A percentile compares a stretch with the other conserved stretches of the same genome.
phyloP scores from a whole-genome alignment of 2,113 vertebrate species.

The Accipiter cooperii region DNA sequence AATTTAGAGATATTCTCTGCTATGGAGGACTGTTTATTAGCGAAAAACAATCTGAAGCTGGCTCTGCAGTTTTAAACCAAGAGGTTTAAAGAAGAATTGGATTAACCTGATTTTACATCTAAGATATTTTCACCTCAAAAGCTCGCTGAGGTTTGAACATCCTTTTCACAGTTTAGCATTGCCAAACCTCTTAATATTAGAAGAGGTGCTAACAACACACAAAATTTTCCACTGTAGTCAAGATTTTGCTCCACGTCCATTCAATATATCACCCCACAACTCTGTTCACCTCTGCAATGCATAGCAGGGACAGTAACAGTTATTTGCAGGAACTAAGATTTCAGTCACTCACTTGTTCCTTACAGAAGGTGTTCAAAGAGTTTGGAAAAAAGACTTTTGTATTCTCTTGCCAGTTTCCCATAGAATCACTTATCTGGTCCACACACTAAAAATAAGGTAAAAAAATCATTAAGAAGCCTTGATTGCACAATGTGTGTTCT shows the following conservation, averaged over 20 bases:
- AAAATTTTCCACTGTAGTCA: background rate
- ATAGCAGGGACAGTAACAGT: background rate
- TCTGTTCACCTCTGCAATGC: background rate
- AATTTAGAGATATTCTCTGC: background rate
- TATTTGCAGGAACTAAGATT: background rate
- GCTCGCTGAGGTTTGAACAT: background rate
- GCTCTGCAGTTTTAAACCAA: background rate
- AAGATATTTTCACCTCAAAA: background rate
- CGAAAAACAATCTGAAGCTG: background rate
- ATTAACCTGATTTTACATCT: fast-evolving
- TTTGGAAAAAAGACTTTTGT: background rate
- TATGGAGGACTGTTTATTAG: background rate
- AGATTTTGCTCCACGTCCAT: background rate
- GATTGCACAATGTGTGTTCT: fast-evolving
- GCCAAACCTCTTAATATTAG: background rate
- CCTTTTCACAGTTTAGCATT: background rate
- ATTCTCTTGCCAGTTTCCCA: background rate
- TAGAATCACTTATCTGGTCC: background rate
- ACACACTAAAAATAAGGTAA: background rate
- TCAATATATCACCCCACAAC: background rate
- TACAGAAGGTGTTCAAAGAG: background rate
- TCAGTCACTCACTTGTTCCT: background rate
- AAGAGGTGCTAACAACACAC: background rate
- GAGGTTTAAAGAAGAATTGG: background rate
- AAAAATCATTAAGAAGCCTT: background rate